Evolutionary conservation across 2,888 invertebrate genomes (phyloP).

Genomic region (Bedellia somnulentella): DNA sequence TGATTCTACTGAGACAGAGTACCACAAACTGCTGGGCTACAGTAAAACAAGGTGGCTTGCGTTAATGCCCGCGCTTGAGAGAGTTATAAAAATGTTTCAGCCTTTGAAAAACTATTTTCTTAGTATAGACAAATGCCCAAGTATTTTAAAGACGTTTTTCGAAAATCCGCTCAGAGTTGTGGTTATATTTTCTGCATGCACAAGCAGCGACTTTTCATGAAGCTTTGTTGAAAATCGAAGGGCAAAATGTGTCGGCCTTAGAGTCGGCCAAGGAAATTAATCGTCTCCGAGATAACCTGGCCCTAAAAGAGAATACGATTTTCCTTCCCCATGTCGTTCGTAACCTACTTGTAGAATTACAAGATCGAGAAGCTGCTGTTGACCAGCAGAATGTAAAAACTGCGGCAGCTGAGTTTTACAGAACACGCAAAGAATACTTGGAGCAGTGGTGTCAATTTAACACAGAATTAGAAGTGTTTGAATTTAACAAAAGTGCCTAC

Average conservation of each 20-base stretch:
- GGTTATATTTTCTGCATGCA: constrained; percentile 14
- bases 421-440: constrained; percentile 18
- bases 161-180: constrained; percentile 17
- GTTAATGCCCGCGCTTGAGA: constrained; percentile 8
- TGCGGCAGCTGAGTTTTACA: constrained; percentile 15
- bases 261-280: constrained; percentile 14
- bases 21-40: constrained; percentile 4
- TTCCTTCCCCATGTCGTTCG: constrained; percentile 15
- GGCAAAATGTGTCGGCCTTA: constrained; percentile 13
- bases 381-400: constrained; percentile 15
- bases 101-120: constrained; percentile 19
- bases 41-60: constrained; percentile 8
- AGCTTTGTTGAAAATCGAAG: constrained; percentile 14
- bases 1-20: constrained; percentile 9
- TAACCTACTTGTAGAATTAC: constrained; percentile 14
- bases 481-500: constrained; percentile 10
- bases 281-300: constrained; percentile 13
- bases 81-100: constrained; percentile 18
- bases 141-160: constrained; percentile 15
- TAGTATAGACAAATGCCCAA: constrained; percentile 16
- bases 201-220: constrained; percentile 14
- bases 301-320: constrained; percentile 11
- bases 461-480: constrained; percentile 16
- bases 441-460: constrained; percentile 13
- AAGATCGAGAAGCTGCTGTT: constrained; percentile 15